phyloP scores from a whole-genome alignment of 2,888 invertebrate genomes.

The Cerastoderma edule region DNA sequence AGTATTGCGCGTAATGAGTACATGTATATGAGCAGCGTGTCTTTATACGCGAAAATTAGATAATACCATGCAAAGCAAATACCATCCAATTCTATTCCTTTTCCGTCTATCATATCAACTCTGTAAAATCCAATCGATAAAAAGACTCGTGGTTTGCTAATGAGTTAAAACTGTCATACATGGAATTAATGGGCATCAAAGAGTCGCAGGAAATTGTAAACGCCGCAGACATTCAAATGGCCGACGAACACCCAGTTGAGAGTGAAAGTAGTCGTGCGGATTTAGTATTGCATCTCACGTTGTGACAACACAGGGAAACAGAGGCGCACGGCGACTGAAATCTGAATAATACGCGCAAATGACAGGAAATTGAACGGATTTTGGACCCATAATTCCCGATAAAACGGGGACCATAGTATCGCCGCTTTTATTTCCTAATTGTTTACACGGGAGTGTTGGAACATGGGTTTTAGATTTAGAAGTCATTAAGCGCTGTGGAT shows the following conservation, averaged over 20 bases:
- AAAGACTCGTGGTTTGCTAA: no score
- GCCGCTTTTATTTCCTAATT: slow-evolving; percentile 45
- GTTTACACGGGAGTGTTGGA: slow-evolving; percentile 49
- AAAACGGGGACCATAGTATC: slow-evolving; percentile 48
- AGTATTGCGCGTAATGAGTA: no score
- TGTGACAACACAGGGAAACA: slow-evolving; percentile 39
- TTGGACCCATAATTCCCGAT: slow-evolving; percentile 51
- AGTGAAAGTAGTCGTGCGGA: background rate
- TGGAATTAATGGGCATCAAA: no score
- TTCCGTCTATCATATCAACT: no score
- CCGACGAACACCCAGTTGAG: background rate
- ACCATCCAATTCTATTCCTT: no score
- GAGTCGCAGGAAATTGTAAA: slow-evolving; percentile 5
- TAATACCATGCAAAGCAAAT: no score
- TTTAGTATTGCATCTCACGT: slow-evolving; percentile 45
- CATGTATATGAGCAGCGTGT: no score
- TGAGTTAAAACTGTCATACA: no score
- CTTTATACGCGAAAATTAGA: no score
- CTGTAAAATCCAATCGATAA: no score
- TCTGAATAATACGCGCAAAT: slow-evolving; percentile 49
- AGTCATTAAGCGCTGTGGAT: slow-evolving; percentile 39
- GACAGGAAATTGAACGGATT: slow-evolving; percentile 61
- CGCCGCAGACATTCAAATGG: background rate
- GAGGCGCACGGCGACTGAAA: slow-evolving; percentile 35
- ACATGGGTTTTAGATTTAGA: slow-evolving; percentile 58